A percentile compares a stretch with the other conserved stretches of the same genome.
Conservation (phyloP, 2,888 invertebrate genomes). For the Stenodema calcarata region DNA sequence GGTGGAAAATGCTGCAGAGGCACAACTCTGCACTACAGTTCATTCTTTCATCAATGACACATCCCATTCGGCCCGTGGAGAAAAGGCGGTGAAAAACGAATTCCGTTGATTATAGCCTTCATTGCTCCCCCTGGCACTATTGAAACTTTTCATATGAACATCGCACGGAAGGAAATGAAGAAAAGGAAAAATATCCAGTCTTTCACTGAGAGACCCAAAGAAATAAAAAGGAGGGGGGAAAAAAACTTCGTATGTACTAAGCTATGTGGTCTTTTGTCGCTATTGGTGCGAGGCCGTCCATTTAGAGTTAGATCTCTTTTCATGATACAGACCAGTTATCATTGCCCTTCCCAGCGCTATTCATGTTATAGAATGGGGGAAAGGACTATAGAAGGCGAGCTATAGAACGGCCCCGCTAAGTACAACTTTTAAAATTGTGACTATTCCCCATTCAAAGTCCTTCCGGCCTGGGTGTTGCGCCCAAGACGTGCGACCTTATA, state of each 20-base stretch:
- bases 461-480: constrained; percentile 1
- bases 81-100: neutral
- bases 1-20: too few species aligned
- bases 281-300: constrained; percentile 30
- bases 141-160: constrained; percentile 18
- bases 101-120: neutral
- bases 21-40: too few species aligned
- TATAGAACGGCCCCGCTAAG: constrained; percentile 28
- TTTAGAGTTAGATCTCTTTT: constrained; percentile 41
- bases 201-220: constrained; percentile 10
- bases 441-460: constrained; percentile 21
- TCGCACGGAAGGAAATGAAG: neutral
- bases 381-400: constrained; percentile 12
- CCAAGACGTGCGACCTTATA: constrained; percentile 12
- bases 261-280: constrained; percentile 37
- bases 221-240: constrained; percentile 1
- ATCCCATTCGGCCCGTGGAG: neutral
- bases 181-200: constrained; percentile 1
- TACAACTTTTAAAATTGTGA: constrained; percentile 43
- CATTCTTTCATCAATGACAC: too few species aligned
- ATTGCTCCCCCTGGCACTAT: neutral
- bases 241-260: constrained; percentile 1
- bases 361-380: neutral
- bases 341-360: neutral
- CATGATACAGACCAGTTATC: constrained; percentile 24